Evolutionary conservation across 92 coral and sea anemone genomes (phyloP).

Genomic region (Epizoanthus scotinus): DNA sequence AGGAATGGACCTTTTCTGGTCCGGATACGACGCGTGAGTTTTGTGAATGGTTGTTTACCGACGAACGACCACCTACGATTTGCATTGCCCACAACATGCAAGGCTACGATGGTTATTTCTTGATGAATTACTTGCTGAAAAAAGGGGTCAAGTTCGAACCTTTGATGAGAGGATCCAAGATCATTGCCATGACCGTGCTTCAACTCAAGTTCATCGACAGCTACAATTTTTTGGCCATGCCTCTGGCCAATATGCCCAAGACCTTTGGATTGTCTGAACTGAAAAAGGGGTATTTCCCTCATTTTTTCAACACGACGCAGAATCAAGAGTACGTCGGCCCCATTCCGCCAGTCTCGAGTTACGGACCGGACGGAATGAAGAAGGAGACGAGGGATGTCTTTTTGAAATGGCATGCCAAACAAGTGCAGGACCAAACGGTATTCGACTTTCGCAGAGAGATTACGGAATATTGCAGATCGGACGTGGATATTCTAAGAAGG

Average conservation of each 20-base stretch:
- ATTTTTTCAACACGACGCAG: too few species aligned
- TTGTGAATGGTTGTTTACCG: not conserved
- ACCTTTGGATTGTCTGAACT: conserved; percentile 34
- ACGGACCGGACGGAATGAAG: too few species aligned
- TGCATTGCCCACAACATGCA: too few species aligned
- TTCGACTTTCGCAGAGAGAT: too few species aligned
- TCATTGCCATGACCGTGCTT: too few species aligned
- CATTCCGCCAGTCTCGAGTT: too few species aligned
- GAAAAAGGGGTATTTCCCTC: not conserved
- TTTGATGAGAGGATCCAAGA: not conserved
- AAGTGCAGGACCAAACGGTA: not conserved
- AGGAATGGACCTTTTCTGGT: conserved; percentile 4
- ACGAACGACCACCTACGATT: not conserved
- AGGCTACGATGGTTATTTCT: too few species aligned
- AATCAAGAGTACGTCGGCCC: conserved; percentile 36
- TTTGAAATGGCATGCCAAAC: not conserved
- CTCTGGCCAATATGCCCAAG: conserved; percentile 27
- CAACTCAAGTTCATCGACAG: too few species aligned
- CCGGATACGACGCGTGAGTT: not conserved
- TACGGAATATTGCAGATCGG: too few species aligned
- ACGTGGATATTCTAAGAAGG: too few species aligned
- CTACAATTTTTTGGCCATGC: too few species aligned
- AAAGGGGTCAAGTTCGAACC: not conserved
- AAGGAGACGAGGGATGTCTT: not conserved
- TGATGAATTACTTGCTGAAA: conserved; percentile 7